phyloP scores from a whole-genome alignment of 2,113 vertebrate genomes.

The Epinephelus fuscoguttatus region DNA sequence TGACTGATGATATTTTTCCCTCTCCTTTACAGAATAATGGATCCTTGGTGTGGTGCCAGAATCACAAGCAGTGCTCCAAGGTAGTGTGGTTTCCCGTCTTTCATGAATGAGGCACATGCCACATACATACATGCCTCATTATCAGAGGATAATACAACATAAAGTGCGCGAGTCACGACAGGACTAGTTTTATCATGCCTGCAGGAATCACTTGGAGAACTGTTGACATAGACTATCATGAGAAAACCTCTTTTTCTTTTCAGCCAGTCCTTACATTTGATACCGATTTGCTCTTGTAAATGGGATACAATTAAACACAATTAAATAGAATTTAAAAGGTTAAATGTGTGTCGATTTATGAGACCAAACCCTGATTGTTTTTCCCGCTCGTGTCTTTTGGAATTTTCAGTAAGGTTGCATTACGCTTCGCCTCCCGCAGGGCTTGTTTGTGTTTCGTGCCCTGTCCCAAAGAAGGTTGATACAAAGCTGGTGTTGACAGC shows the following conservation, averaged over 20 bases:
- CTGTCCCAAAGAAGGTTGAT: constrained; percentile 67
- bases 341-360: constrained; percentile 14
- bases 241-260: constrained; percentile 35
- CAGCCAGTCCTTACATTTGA: constrained; percentile 22
- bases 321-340: constrained; percentile 26
- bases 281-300: constrained; percentile 40
- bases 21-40: constrained; percentile 91
- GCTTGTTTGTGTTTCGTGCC: constrained; percentile 76
- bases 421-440: constrained; percentile 51
- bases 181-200: constrained; percentile 66
- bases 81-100: constrained; percentile 81
- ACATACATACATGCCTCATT: constrained; percentile 66
- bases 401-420: constrained; percentile 36
- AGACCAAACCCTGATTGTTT: constrained; percentile 36
- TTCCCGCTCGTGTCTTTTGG: constrained; percentile 47
- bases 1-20: constrained; percentile 56
- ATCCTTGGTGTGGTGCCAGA: constrained; percentile 97
- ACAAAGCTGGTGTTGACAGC: constrained; percentile 77
- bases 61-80: constrained; percentile 98
- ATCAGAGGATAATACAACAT: constrained; percentile 68
- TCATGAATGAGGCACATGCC: constrained; percentile 61
- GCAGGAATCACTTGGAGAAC: constrained; percentile 42
- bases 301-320: constrained; percentile 15
- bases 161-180: constrained; percentile 64
- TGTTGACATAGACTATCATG: constrained; percentile 35